Conservation (phyloP, 2,888 invertebrate species). For the Dysmachus trigonus region DNA sequence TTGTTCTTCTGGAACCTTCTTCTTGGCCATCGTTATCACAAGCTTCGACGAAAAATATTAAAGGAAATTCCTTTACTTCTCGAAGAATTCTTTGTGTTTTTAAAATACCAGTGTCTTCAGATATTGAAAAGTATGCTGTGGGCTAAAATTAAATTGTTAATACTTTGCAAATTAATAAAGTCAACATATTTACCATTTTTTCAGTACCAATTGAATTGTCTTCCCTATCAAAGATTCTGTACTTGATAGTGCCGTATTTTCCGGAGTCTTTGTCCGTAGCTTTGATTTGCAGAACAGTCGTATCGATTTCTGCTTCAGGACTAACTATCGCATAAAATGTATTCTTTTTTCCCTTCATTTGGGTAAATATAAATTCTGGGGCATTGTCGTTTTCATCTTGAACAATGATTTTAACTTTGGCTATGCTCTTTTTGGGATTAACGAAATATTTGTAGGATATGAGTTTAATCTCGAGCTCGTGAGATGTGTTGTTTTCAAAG, state of each 20-base stretch:
- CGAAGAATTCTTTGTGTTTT: constrained; percentile 79
- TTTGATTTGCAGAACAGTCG: constrained; percentile 82
- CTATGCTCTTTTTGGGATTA: constrained; percentile 78
- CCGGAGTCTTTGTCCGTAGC: constrained; percentile 89
- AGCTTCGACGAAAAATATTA: constrained; percentile 78
- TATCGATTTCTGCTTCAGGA: constrained; percentile 76
- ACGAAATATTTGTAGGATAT: constrained; percentile 83
- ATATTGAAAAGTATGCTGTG: constrained; percentile 74
- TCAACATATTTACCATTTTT: constrained; percentile 54
- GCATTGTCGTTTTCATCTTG: constrained; percentile 89
- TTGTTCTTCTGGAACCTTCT: constrained; percentile 64
- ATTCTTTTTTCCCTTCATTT: constrained; percentile 69
- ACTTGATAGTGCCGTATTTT: constrained; percentile 81
- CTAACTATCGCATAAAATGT: constrained; percentile 85
- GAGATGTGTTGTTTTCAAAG: constrained; percentile 78
- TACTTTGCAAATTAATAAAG: background rate
- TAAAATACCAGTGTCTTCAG: constrained; percentile 78
- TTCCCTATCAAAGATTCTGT: constrained; percentile 66
- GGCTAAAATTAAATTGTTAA: constrained; percentile 54
- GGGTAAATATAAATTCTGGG: constrained; percentile 81
- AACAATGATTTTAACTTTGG: constrained; percentile 82
- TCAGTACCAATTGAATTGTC: constrained; percentile 57
- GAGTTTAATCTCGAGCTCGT: constrained; percentile 78
- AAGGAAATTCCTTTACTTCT: constrained; percentile 74
- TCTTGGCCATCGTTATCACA: constrained; percentile 65